Conservation (phyloP, 2,797 vertebrate genomes). For the Podarcis lilfordi region DNA sequence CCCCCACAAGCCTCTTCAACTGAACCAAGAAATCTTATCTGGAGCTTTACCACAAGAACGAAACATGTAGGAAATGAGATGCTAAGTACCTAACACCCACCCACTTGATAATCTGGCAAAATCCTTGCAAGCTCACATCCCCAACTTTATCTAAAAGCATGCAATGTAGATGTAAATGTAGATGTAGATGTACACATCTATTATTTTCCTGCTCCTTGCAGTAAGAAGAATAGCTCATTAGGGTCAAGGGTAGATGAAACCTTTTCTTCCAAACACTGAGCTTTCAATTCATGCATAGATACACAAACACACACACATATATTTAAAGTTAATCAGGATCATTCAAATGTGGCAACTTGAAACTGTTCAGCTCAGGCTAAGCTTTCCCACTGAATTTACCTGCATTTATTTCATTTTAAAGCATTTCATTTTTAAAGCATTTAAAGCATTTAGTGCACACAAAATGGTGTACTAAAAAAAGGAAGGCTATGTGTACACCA, state of each 20-base stretch:
- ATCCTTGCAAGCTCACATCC: background rate
- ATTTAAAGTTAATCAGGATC: background rate
- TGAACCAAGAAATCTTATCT: background rate
- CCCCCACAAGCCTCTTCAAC: background rate
- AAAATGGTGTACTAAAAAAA: background rate
- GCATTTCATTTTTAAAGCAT: background rate
- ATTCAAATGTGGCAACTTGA: background rate
- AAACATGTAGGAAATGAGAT: background rate
- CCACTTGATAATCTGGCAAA: background rate
- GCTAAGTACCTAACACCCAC: background rate
- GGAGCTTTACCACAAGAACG: slow-evolving; percentile 2
- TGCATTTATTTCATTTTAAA: background rate
- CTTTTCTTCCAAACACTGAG: background rate
- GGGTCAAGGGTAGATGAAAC: background rate
- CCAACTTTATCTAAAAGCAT: background rate
- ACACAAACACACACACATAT: too few species aligned
- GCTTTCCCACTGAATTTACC: background rate
- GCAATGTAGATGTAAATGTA: too few species aligned
- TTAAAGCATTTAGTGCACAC: too few species aligned
- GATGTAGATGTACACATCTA: too few species aligned
- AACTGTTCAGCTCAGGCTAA: background rate
- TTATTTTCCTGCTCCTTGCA: background rate
- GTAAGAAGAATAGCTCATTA: background rate
- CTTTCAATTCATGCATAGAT: background rate
- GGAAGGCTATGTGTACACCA: background rate